Conservation (phyloP, 2,113 vertebrate genomes). For the Prunella himalayana region DNA sequence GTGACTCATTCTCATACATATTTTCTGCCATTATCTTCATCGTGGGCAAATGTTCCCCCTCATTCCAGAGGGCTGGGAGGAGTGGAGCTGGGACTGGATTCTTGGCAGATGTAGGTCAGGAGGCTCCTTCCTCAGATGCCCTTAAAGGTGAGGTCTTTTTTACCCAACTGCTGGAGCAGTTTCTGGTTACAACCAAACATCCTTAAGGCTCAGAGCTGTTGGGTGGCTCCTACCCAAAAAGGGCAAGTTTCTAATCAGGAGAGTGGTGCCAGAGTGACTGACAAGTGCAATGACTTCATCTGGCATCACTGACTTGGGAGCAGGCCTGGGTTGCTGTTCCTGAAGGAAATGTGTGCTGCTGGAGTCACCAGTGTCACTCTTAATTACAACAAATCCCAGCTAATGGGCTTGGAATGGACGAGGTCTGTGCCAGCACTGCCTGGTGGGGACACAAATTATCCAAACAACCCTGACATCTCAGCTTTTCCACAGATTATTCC, state of each 20-base stretch:
- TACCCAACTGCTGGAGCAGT: neutral
- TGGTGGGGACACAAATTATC: neutral
- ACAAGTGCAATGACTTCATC: slow-evolving; percentile 45
- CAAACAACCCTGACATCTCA: neutral
- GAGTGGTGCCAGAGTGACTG: slow-evolving; percentile 29
- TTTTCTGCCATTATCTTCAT: slow-evolving; percentile 52
- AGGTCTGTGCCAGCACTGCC: neutral
- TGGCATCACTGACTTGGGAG: slow-evolving; percentile 1
- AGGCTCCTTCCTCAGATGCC: neutral
- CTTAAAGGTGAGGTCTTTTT: neutral
- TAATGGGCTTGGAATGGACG: neutral
- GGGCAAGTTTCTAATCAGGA: neutral
- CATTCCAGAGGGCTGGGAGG: neutral
- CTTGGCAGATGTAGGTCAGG: slow-evolving; percentile 11
- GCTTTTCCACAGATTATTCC: neutral
- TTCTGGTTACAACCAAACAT: neutral
- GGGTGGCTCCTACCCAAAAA: slow-evolving; percentile 14
- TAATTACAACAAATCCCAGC: neutral
- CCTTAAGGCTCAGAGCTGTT: neutral
- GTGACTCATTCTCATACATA: slow-evolving; percentile 65
- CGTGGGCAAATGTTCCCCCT: neutral
- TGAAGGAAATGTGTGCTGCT: neutral
- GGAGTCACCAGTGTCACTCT: neutral
- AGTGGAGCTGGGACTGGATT: neutral
- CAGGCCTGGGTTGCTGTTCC: neutral